Evolutionary conservation across 2,113 vertebrate species (phyloP).

Genomic region (Rhinopomastus cyanomelas): DNA sequence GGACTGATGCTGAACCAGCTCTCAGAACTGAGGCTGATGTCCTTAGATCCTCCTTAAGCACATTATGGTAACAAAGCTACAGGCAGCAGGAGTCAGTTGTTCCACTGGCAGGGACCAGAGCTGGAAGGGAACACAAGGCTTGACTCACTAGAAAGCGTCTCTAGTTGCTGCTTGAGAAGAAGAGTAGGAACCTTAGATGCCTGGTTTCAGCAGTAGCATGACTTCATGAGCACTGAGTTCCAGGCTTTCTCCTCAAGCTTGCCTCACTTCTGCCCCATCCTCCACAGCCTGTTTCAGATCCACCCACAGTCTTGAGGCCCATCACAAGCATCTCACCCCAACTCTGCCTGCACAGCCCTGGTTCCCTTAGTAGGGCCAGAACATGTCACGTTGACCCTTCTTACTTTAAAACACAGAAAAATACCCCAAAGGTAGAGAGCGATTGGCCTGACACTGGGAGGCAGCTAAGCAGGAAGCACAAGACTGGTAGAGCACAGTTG

Average conservation of each 20-base stretch:
- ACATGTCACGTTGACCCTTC: background rate
- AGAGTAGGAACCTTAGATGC: background rate
- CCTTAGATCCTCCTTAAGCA: background rate
- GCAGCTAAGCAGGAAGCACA: background rate
- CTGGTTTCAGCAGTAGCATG: background rate
- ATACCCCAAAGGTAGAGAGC: accelerated
- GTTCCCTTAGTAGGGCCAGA: background rate
- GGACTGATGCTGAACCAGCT: background rate
- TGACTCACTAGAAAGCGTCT: background rate
- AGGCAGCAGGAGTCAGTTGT: background rate
- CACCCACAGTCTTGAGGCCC: background rate
- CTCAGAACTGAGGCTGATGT: background rate
- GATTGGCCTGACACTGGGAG: background rate
- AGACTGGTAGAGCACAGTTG: background rate
- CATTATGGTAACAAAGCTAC: background rate
- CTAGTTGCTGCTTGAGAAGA: background rate
- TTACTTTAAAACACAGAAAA: background rate
- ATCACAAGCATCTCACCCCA: background rate
- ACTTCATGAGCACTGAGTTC: background rate
- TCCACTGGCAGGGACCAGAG: background rate
- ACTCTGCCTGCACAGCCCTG: background rate
- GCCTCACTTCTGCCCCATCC: background rate
- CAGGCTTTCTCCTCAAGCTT: background rate
- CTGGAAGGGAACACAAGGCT: background rate
- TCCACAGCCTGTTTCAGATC: background rate